These are phyloP conservation scores for Cataglyphis livida DNA, from an alignment of 2,888 invertebrate species.

Conservation along the genomic window DNA sequence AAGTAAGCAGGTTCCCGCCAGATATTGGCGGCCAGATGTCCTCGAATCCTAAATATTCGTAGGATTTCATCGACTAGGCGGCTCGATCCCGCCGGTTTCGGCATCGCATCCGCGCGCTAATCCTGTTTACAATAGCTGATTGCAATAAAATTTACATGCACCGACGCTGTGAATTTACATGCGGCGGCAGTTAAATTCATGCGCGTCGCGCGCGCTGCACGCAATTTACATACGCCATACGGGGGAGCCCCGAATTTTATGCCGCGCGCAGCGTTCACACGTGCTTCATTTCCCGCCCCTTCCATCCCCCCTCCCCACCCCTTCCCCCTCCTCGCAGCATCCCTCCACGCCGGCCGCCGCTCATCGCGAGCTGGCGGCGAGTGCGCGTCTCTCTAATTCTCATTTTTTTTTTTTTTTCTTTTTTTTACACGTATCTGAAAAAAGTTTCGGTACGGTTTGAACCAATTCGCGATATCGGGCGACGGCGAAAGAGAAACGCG, in stretches of 20 bases:
- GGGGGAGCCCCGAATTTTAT: slow-evolving; percentile 70
- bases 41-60: slow-evolving; percentile 71
- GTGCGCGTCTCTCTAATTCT: slow-evolving; percentile 12
- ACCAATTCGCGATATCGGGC: slow-evolving; percentile 63
- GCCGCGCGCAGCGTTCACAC: slow-evolving; percentile 71
- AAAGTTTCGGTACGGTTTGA: slow-evolving; percentile 50
- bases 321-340: background rate
- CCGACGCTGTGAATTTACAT: slow-evolving; percentile 71
- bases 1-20: slow-evolving; percentile 23
- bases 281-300: slow-evolving; percentile 70
- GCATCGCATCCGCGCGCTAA: slow-evolving; percentile 68
- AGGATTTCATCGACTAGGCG: slow-evolving; percentile 68
- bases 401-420: slow-evolving; percentile 9
- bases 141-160: slow-evolving; percentile 76
- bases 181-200: slow-evolving; percentile 73
- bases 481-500: slow-evolving; percentile 46
- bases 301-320: background rate
- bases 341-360: background rate
- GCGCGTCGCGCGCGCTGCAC: slow-evolving; percentile 64
- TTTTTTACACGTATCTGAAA: slow-evolving; percentile 15
- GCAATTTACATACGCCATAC: slow-evolving; percentile 76
- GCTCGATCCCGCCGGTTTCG: slow-evolving; percentile 63
- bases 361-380: slow-evolving; percentile 23
- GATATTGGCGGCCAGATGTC: slow-evolving; percentile 65
- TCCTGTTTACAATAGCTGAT: slow-evolving; percentile 77